phyloP scores from a whole-genome alignment of 2,888 invertebrate species.

The Synanthedon formicaeformis region DNA sequence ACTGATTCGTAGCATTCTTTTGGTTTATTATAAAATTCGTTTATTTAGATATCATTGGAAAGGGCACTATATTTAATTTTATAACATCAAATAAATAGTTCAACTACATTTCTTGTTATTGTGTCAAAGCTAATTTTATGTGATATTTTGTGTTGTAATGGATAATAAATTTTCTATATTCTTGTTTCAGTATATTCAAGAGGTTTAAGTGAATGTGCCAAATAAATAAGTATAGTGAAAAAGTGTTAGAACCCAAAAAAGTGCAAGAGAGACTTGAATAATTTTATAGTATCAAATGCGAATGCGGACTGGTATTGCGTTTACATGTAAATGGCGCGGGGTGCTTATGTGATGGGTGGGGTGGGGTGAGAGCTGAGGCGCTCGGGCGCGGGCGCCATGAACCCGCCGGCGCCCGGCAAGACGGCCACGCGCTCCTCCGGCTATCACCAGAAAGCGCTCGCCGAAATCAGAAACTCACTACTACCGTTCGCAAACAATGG shows the following conservation, averaged over 20 bases:
- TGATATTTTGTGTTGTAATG: too few species aligned
- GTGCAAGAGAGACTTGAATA: not conserved
- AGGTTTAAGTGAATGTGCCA: not conserved
- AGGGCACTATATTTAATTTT: not conserved
- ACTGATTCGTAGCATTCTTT: conserved; percentile 37
- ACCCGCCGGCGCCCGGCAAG: conserved; percentile 73
- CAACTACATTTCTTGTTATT: too few species aligned
- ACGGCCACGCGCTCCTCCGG: conserved; percentile 80
- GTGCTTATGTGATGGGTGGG: conserved; percentile 59
- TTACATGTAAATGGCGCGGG: conserved; percentile 31
- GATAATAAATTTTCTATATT: too few species aligned
- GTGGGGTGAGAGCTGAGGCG: conserved; percentile 67
- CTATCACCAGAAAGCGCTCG: conserved; percentile 89
- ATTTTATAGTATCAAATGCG: not conserved
- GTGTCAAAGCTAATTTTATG: too few species aligned
- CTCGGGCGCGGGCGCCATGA: conserved; percentile 73
- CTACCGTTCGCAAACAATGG: conserved; percentile 82
- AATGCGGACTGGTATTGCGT: conserved; percentile 1
- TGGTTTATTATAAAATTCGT: conserved; percentile 8
- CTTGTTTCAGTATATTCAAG: too few species aligned
- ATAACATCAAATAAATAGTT: not conserved
- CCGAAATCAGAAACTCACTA: conserved; percentile 86
- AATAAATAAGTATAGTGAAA: conserved; percentile 1
- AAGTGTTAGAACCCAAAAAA: not conserved
- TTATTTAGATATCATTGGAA: not conserved